Conservation (phyloP, 2,113 vertebrate species). For the Grantiella picta region DNA sequence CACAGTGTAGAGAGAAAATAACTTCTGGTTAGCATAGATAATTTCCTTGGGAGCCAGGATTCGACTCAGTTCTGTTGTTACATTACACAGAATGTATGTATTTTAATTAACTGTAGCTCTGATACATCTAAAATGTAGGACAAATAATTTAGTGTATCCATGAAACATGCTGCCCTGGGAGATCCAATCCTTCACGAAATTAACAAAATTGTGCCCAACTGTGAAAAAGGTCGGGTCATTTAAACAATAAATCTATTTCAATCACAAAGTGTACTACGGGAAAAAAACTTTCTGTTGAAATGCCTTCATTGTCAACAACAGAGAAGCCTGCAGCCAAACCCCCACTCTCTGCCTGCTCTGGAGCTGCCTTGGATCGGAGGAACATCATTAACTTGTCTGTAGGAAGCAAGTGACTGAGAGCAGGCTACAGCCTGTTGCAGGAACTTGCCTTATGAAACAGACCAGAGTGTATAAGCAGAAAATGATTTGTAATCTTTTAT, state of each 20-base stretch:
- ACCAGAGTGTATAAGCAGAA: background rate
- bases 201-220: background rate
- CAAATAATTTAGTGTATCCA: slow-evolving; percentile 8
- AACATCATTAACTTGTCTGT: background rate
- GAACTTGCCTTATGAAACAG: background rate
- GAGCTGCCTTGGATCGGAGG: background rate
- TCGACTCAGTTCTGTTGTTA: background rate
- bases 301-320: background rate
- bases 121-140: background rate
- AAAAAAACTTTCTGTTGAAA: background rate
- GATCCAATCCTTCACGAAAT: background rate
- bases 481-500: background rate
- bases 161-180: background rate
- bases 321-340: background rate
- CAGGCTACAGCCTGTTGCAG: background rate
- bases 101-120: slow-evolving; percentile 15
- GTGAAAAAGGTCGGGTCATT: background rate
- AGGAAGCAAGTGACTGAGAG: background rate
- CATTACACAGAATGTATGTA: background rate
- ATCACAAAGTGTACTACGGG: background rate
- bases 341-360: background rate
- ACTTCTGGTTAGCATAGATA: background rate
- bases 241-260: background rate
- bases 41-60: background rate
- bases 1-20: background rate